Conservation (phyloP, 92 coral and sea anemone species). For the Ricordea florida region DNA sequence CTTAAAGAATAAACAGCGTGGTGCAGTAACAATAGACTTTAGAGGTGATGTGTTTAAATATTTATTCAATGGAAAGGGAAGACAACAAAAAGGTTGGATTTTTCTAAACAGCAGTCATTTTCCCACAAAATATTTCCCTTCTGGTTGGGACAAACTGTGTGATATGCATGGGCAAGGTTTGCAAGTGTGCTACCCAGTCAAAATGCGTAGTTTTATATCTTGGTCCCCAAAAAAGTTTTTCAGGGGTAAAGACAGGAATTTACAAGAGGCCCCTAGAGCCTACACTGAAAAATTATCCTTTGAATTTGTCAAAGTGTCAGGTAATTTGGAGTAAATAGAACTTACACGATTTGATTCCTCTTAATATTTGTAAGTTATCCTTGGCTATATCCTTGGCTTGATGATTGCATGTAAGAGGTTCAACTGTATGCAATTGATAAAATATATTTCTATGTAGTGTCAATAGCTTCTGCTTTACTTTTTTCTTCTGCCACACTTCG, state of each 20-base stretch:
- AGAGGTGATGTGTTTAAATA: conserved; percentile 26
- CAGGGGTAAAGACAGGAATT: neutral
- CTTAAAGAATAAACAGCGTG: too few relatives aligned
- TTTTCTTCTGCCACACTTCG: too few relatives aligned
- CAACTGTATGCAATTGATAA: too few relatives aligned
- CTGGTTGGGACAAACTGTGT: conserved; percentile 25
- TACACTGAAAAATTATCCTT: conserved; percentile 35
- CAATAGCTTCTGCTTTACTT: too few relatives aligned
- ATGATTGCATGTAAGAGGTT: too few relatives aligned
- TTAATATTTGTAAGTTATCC: neutral
- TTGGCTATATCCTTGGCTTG: too few relatives aligned
- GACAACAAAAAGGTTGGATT: neutral
- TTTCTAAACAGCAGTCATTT: conserved; percentile 11
- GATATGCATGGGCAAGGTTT: conserved; percentile 51
- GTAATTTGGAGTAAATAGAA: neutral
- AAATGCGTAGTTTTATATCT: conserved; percentile 29
- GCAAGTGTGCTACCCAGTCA: conserved; percentile 25
- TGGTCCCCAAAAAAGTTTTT: conserved; percentile 36
- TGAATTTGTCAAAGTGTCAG: conserved; percentile 58
- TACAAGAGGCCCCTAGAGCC: conserved; percentile 47
- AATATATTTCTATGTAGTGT: too few relatives aligned
- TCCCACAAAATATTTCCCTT: neutral
- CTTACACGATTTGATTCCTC: neutral
- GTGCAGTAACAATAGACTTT: conserved; percentile 47
- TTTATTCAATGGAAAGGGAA: conserved; percentile 21